Evolutionary conservation across 2,113 vertebrate species (phyloP).

Genomic region (Sciurus niger): DNA sequence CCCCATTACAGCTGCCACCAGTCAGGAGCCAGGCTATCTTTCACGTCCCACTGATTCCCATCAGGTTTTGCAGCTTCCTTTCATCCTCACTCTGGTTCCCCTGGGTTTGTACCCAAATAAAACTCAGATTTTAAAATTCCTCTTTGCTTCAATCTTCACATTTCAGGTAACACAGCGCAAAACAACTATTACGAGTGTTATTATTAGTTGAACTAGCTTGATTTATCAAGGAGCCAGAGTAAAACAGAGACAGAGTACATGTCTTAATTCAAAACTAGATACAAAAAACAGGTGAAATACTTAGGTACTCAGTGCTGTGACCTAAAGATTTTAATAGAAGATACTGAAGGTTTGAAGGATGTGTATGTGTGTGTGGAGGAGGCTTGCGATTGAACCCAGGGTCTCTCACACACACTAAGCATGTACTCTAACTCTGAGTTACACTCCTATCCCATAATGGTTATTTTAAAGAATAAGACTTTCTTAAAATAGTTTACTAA

Average conservation of each 20-base stretch:
- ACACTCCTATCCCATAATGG: background rate
- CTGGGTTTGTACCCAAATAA: background rate
- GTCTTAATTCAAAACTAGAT: background rate
- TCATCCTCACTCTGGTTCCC: background rate
- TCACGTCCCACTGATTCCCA: background rate
- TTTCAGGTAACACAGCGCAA: background rate
- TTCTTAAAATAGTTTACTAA: slow-evolving; percentile 19
- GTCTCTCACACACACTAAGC: background rate
- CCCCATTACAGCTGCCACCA: fast-evolving
- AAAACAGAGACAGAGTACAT: background rate
- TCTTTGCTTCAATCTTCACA: background rate
- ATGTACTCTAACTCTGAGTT: background rate
- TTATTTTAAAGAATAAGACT: slow-evolving; percentile 33
- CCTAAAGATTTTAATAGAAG: background rate
- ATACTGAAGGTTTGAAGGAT: background rate
- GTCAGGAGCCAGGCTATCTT: too few species aligned
- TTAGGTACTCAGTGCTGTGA: background rate
- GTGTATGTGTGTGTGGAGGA: too few species aligned
- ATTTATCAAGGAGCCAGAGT: background rate
- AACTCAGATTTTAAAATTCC: background rate
- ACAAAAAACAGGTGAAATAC: background rate
- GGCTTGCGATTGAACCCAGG: background rate
- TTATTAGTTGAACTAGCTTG: background rate
- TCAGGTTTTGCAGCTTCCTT: background rate
- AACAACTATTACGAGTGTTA: background rate